Conservation (phyloP, 2,888 invertebrate genomes). For the Malachius bipustulatus region DNA sequence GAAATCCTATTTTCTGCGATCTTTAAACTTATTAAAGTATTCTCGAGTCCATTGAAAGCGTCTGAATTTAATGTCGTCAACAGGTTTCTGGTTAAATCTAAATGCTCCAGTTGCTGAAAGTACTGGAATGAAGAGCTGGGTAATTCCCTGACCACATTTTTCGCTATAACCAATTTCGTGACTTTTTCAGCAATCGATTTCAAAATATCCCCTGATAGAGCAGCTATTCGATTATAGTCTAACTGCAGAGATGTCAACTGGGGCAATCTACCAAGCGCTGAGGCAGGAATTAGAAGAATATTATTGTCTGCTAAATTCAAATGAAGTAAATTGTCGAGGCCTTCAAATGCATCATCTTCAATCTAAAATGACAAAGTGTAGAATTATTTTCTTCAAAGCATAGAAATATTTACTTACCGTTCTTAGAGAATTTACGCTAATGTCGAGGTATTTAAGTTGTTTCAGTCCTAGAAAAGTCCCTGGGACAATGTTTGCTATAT, state of each 20-base stretch:
- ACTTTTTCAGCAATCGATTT: conserved; percentile 59
- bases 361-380: conserved; percentile 46
- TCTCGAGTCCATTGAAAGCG: conserved; percentile 65
- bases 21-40: conserved; percentile 56
- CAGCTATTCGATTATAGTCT: conserved; percentile 79
- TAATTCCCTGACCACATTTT: conserved; percentile 78
- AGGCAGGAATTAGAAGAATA: conserved; percentile 71
- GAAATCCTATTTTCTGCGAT: conserved; percentile 64
- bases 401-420: conserved; percentile 49
- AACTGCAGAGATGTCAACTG: conserved; percentile 60
- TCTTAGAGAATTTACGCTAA: conserved; percentile 76
- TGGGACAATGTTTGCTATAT: conserved; percentile 66
- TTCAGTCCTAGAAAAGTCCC: conserved; percentile 69
- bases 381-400: neutral
- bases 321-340: conserved; percentile 61
- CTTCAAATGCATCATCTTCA: conserved; percentile 80
- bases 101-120: conserved; percentile 56
- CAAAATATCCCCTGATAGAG: conserved; percentile 66
- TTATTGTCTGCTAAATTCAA: conserved; percentile 78
- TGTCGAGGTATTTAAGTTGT: conserved; percentile 60
- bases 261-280: conserved; percentile 68
- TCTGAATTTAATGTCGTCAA: conserved; percentile 57
- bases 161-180: conserved; percentile 57
- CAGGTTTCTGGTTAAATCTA: conserved; percentile 73
- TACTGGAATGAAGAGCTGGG: conserved; percentile 69